phyloP scores from a whole-genome alignment of 2,888 invertebrate species.

The Pinctada fucata region DNA sequence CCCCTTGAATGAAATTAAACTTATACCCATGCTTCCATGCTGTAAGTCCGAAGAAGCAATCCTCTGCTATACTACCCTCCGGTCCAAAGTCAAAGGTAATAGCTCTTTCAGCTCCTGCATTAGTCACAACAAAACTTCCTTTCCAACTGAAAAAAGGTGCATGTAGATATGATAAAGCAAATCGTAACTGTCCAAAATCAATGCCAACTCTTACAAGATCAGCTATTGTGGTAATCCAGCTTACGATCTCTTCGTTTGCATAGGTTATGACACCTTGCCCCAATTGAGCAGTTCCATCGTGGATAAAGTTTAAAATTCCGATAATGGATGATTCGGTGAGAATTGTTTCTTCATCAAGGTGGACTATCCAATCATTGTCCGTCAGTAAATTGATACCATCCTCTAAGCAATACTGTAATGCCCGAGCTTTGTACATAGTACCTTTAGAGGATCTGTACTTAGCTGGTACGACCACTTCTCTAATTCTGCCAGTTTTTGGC shows the following conservation, averaged over 20 bases:
- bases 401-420: slow-evolving; percentile 67
- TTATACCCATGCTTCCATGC: slow-evolving; percentile 66
- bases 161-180: slow-evolving; percentile 58
- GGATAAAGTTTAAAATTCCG: slow-evolving; percentile 70
- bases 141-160: slow-evolving; percentile 70
- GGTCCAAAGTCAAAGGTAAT: slow-evolving; percentile 66
- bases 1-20: slow-evolving; percentile 70
- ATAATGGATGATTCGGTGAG: slow-evolving; percentile 66
- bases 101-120: slow-evolving; percentile 61
- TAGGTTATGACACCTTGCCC: slow-evolving; percentile 69
- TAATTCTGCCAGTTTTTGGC: slow-evolving; percentile 48
- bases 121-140: slow-evolving; percentile 69
- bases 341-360: slow-evolving; percentile 70
- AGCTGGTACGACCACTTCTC: slow-evolving; percentile 63
- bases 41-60: slow-evolving; percentile 67
- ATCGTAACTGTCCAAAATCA: slow-evolving; percentile 60
- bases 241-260: slow-evolving; percentile 63
- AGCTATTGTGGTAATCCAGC: slow-evolving; percentile 68
- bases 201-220: slow-evolving; percentile 68
- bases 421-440: slow-evolving; percentile 65
- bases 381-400: slow-evolving; percentile 58
- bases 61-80: slow-evolving; percentile 67
- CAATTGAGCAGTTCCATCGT: slow-evolving; percentile 60
- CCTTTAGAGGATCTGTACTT: slow-evolving; percentile 56
- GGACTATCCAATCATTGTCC: slow-evolving; percentile 70